phyloP scores from a whole-genome alignment of 2,797 vertebrate genomes.

The Antrozous pallidus region DNA sequence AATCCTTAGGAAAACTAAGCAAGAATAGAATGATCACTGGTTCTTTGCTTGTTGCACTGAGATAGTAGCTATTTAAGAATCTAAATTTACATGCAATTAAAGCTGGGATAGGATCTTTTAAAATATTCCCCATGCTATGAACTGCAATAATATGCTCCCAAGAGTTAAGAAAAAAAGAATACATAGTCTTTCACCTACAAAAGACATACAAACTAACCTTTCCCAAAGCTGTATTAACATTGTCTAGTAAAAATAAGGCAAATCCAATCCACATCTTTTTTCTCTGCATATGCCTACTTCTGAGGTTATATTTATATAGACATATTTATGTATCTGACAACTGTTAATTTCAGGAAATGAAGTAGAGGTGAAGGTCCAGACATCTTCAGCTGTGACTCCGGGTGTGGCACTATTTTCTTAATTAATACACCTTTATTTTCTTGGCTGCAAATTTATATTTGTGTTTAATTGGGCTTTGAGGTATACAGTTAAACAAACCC shows the following conservation, averaged over 20 bases:
- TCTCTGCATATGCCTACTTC: slow-evolving; percentile 76
- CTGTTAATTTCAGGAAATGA: slow-evolving; percentile 82
- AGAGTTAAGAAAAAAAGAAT: not conserved
- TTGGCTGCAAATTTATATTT: not conserved
- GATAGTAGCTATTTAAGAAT: not conserved
- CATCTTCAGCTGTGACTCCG: slow-evolving; percentile 74
- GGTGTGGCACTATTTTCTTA: not conserved
- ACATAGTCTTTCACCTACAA: not conserved
- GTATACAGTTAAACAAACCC: not conserved
- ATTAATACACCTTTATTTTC: not conserved
- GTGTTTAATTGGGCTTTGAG: not conserved
- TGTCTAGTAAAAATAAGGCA: not conserved
- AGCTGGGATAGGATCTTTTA: not conserved
- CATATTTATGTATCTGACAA: slow-evolving; percentile 80
- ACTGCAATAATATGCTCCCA: not conserved
- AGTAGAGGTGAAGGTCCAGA: slow-evolving; percentile 80
- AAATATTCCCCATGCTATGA: not conserved
- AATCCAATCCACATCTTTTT: not conserved
- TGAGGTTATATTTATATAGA: slow-evolving; percentile 75
- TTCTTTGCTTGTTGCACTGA: not conserved
- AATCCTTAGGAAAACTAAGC: not conserved
- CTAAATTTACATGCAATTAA: not conserved
- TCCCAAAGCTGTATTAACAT: not conserved
- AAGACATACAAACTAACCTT: not conserved
- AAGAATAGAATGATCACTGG: not conserved